These are phyloP conservation scores for Mohoua ochrocephala DNA, from an alignment of 2,113 vertebrate genomes.

Conservation along the genomic window DNA sequence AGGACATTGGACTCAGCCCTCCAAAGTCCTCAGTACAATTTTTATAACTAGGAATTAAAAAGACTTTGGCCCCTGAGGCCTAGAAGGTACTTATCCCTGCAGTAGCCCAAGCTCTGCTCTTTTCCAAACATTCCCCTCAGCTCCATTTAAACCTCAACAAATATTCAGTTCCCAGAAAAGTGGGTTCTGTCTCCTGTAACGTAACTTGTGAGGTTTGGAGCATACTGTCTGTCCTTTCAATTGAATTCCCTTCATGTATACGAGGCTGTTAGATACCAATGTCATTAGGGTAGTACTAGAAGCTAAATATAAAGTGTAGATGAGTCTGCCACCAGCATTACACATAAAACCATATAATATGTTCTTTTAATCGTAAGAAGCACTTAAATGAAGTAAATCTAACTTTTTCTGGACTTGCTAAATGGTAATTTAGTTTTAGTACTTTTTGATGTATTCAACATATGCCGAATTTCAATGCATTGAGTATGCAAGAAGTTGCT, in stretches of 20 bases:
- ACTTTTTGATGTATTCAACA: neutral
- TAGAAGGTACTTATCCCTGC: neutral
- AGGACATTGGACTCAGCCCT: neutral
- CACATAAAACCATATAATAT: neutral
- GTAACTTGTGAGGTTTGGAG: neutral
- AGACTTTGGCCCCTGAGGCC: neutral
- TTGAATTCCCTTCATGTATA: accelerated
- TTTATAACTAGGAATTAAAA: neutral
- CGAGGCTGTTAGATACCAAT: accelerated
- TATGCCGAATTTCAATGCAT: neutral
- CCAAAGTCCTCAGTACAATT: neutral
- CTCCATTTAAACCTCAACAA: neutral
- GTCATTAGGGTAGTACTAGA: neutral
- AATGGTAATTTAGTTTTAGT: neutral
- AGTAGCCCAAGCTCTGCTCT: neutral
- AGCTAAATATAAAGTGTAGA: neutral
- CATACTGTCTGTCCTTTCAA: neutral
- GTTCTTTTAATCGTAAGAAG: neutral
- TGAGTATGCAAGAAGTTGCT: neutral
- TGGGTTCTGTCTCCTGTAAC: neutral
- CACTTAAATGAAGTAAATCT: neutral
- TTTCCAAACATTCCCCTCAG: neutral
- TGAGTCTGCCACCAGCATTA: neutral
- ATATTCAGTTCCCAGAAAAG: neutral
- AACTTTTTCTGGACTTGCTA: neutral